Evolutionary conservation across 1,140 invertebrate genomes (phyloP).

Genomic region (Lepidostoma basale): DNA sequence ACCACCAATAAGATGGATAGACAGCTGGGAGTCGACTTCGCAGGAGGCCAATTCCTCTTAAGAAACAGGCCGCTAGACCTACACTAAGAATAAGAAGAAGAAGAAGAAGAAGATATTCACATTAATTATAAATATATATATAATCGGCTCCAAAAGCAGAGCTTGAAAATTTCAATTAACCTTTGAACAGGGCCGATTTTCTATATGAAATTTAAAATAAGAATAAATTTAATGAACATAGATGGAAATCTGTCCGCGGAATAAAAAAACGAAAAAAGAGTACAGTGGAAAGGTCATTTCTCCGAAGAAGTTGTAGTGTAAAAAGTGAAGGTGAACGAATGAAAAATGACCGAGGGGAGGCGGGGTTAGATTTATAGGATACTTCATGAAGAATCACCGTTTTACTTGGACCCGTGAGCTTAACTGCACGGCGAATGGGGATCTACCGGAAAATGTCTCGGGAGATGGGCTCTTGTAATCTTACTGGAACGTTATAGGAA

Average conservation of each 20-base stretch:
- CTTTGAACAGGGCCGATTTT: too few relatives aligned
- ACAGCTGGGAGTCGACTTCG: too few relatives aligned
- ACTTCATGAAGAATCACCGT: not conserved
- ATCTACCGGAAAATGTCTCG: not conserved
- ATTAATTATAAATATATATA: too few relatives aligned
- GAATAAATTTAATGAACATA: conserved; percentile 15
- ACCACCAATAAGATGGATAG: too few relatives aligned
- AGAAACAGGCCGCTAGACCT: too few relatives aligned
- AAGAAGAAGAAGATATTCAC: too few relatives aligned
- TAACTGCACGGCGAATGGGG: not conserved
- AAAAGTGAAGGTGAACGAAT: not conserved
- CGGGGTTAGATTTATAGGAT: not conserved
- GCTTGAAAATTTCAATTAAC: too few relatives aligned
- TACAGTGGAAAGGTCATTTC: not conserved
- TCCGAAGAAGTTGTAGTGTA: not conserved
- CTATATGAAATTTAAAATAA: too few relatives aligned
- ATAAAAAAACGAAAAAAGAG: too few relatives aligned
- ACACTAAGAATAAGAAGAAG: too few relatives aligned
- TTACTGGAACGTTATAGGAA: not conserved
- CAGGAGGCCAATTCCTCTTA: too few relatives aligned
- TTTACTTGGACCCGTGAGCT: not conserved
- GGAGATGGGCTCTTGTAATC: not conserved
- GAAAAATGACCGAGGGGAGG: not conserved
- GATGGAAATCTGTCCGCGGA: not conserved
- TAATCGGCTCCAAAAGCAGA: too few relatives aligned